A percentile compares a stretch with the other conserved stretches of the same genome.
phyloP scores from a whole-genome alignment of 2,888 invertebrate species.

The Apantesis nais region DNA sequence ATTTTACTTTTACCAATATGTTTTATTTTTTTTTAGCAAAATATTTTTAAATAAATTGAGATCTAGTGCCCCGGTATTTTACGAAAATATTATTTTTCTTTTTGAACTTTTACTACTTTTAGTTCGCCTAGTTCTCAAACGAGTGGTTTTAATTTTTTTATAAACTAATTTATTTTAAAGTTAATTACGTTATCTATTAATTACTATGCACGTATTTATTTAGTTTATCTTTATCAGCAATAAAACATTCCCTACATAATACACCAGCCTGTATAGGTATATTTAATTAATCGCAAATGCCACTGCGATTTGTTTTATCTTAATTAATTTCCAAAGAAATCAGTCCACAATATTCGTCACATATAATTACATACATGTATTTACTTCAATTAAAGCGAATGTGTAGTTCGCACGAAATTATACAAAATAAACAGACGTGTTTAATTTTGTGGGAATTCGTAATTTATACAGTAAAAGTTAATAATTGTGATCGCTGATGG shows the following conservation, averaged over 20 bases:
- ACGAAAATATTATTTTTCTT: too few species aligned
- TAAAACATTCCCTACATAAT: neutral
- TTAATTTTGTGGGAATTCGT: neutral
- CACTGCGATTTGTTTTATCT: neutral
- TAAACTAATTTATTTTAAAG: neutral
- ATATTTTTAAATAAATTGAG: too few species aligned
- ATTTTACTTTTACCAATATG: too few species aligned
- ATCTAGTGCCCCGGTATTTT: too few species aligned
- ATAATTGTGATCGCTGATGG: too few species aligned
- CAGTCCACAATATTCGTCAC: neutral
- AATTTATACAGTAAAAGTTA: neutral
- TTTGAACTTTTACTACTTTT: too few species aligned
- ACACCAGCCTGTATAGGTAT: neutral
- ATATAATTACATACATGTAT: neutral
- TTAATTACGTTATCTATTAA: neutral
- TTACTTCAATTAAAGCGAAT: neutral
- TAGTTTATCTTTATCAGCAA: neutral
- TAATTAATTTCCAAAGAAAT: neutral
- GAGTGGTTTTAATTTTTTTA: too few species aligned
- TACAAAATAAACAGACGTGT: neutral
- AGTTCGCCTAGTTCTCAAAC: too few species aligned
- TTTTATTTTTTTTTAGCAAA: too few species aligned
- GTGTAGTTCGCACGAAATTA: neutral
- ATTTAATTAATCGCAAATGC: neutral
- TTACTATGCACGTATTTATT: neutral